Evolutionary conservation across 2,888 invertebrate species (phyloP).

Genomic region (Andrena camellia): DNA sequence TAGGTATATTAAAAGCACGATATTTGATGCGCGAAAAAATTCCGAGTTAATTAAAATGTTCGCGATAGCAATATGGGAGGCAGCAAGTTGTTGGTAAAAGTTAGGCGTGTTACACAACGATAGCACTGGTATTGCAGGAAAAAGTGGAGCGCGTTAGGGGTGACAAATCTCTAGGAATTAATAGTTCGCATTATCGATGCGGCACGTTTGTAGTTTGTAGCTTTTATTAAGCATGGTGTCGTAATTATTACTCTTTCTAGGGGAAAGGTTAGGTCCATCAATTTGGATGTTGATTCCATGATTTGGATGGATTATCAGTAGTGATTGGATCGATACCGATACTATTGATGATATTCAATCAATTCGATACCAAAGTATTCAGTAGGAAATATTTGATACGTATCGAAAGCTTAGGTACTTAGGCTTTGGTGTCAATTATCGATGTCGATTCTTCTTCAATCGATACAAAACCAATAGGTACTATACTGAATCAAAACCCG

Average conservation of each 20-base stretch:
- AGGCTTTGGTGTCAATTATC: no score
- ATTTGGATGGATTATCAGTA: no score
- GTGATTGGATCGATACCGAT: neutral
- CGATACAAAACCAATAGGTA: no score
- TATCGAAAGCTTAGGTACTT: no score
- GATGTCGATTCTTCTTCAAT: no score
- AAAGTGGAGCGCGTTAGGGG: neutral
- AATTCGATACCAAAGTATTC: no score
- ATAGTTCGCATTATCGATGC: slow-evolving; percentile 1
- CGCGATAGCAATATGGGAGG: neutral
- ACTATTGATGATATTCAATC: neutral
- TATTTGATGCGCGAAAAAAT: neutral
- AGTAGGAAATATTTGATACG: no score
- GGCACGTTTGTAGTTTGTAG: neutral
- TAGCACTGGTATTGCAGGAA: neutral
- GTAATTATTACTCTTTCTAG: no score
- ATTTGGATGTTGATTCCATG: no score
- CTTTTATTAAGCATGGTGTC: neutral
- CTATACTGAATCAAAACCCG: neutral
- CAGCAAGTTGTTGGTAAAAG: neutral
- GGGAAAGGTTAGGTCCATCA: no score
- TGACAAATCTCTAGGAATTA: slow-evolving; percentile 4
- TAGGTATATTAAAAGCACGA: neutral
- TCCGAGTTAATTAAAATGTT: neutral
- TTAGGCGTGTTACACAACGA: neutral